Evolutionary conservation across 2,113 vertebrate species (phyloP), one percentile per base, ranked within the genome.

Genomic region (Maccullochella peelii): DNA sequence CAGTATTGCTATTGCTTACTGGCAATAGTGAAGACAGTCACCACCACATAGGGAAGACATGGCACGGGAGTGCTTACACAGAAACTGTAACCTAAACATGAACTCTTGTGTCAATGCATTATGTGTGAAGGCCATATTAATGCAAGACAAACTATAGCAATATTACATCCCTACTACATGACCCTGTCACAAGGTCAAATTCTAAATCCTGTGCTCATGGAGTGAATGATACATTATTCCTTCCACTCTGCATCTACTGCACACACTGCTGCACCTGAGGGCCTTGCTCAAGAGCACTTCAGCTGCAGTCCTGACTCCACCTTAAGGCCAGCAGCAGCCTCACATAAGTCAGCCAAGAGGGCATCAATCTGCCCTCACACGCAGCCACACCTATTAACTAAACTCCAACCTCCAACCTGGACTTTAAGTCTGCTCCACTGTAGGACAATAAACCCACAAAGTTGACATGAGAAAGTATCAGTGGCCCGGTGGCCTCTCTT

Each of bases 151-250:
- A 59, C 1, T 59, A 15, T 15, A 15, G 42, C 14, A 0, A 47
- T 47, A 14, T 47, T 47, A 3, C 44, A 14, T 47, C 15, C 10
- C 11, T 12, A 69, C 49, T 4, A 16, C n/a, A 6, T 33, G 33
- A 38, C 27, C 69, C 42, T 58, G 66, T 44, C 80, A 71, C 3
- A 47, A 12, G 73, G 61, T 40, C 61, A 61, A 18, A 61, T 38
- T 20, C n/a, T 9, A 61, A 11, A 30, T 50, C 8, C 30, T 21
- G 52, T 44, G n/a, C 36, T 25, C 14, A 10, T 16, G 25, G 11
- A 30, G 2, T 20, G 44, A 75, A 42, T 47, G 1, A 78, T 8
- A 11, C 18, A 69, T 57, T 1, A 5, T n/a, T 63, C 1, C 10
- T 23, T 73, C 62, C 15, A 8, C n/a, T 66, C 21, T 5, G 40